Evolutionary conservation across 37 sponge, comb jelly and placozoan genomes (phyloP).

Genomic region (Axinella damicornis): DNA sequence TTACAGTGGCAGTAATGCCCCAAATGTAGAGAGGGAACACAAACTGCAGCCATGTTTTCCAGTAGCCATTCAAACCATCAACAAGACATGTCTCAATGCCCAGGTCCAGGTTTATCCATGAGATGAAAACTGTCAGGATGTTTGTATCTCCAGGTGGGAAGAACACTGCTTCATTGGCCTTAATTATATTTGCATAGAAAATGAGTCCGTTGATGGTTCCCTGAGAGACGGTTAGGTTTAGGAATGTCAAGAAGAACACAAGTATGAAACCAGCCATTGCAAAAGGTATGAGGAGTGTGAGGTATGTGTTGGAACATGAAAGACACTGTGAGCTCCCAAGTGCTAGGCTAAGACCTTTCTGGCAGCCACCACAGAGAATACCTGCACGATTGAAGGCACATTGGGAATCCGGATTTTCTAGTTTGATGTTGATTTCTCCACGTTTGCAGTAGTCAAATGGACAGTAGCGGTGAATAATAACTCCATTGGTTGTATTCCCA

Average conservation of each 20-base stretch:
- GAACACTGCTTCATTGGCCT: not conserved
- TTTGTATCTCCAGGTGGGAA: not conserved
- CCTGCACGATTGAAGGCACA: conserved; percentile 8
- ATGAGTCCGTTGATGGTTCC: conserved; percentile 7
- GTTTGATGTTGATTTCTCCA: not conserved
- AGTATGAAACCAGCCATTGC: not conserved
- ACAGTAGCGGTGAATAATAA: not conserved
- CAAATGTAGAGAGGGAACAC: conserved; percentile 28
- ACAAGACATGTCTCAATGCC: conserved; percentile 42
- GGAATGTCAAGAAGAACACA: not conserved
- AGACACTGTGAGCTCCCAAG: conserved; percentile 1
- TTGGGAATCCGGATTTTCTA: not conserved
- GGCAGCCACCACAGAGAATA: conserved; percentile 3
- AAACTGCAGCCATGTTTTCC: conserved; percentile 56
- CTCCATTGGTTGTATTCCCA: not conserved
- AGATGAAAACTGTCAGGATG: conserved; percentile 8
- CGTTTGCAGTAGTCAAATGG: conserved; percentile 10
- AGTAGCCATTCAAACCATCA: conserved; percentile 31
- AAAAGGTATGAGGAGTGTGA: not conserved
- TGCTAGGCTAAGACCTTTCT: not conserved
- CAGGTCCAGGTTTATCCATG: conserved; percentile 57
- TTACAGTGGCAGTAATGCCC: conserved; percentile 3
- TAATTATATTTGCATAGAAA: conserved; percentile 13
- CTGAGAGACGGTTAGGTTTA: conserved; percentile 1
- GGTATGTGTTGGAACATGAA: not conserved